phyloP scores from a whole-genome alignment of 35 echinoderm and acorn worm genomes.

The Patiria miniata region DNA sequence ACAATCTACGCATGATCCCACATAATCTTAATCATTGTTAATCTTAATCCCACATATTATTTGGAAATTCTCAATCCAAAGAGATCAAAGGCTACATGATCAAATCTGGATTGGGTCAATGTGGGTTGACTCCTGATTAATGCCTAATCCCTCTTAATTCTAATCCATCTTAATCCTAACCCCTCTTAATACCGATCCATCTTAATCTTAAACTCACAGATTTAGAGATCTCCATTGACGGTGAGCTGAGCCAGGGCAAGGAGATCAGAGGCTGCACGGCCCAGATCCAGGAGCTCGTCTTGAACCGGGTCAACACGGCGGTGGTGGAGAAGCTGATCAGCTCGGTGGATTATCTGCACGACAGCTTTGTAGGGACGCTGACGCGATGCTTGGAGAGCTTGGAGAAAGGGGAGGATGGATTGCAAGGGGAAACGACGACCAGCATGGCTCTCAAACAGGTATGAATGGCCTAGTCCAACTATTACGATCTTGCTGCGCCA shows the following conservation, averaged over 20 bases:
- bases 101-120: no score
- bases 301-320: slow-evolving; percentile 68
- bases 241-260: slow-evolving; percentile 70
- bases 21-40: no score
- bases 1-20: no score
- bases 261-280: slow-evolving; percentile 86
- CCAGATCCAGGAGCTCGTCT: slow-evolving; percentile 89
- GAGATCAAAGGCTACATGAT: no score
- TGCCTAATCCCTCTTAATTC: no score
- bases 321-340: slow-evolving; percentile 90
- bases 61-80: no score
- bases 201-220: slow-evolving; percentile 27
- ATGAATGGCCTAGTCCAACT: neutral
- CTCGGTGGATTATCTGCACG: slow-evolving; percentile 83
- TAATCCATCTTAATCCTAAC: no score
- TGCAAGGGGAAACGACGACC: slow-evolving; percentile 63
- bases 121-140: no score
- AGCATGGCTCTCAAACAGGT: slow-evolving; percentile 88
- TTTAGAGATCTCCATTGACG: slow-evolving; percentile 77
- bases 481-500: neutral
- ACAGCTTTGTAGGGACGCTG: slow-evolving; percentile 96
- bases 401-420: slow-evolving; percentile 68
- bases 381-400: slow-evolving; percentile 90
- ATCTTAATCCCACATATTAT: no score
- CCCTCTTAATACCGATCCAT: no score